phyloP scores from a whole-genome alignment of 2,113 vertebrate species.

The Mirounga angustirostris region DNA sequence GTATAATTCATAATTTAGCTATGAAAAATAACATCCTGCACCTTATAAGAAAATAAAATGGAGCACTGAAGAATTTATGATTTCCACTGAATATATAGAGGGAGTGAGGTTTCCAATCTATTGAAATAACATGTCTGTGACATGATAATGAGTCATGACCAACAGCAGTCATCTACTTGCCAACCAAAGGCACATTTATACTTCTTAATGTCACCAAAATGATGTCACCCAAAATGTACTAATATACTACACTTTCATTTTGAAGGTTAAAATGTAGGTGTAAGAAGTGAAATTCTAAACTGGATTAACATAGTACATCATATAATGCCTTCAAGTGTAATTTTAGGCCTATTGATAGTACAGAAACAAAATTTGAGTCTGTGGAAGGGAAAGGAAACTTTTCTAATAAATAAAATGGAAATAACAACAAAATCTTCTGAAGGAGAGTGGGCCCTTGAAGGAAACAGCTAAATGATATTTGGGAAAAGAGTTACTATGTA shows the following conservation, averaged over 20 bases:
- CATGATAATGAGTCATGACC: slow-evolving; percentile 54
- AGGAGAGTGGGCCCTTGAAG: not conserved
- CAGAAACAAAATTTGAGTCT: not conserved
- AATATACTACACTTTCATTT: not conserved
- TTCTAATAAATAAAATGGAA: not conserved
- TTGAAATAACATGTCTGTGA: slow-evolving; percentile 36
- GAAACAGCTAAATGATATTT: not conserved
- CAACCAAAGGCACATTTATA: slow-evolving; percentile 27
- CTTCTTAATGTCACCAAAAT: slow-evolving; percentile 62
- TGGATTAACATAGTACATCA: slow-evolving; percentile 32
- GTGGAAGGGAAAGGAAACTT: not conserved
- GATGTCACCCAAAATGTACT: slow-evolving; percentile 35
- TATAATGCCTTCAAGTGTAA: not conserved
- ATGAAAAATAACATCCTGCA: not conserved
- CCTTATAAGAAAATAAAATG: slow-evolving; percentile 26
- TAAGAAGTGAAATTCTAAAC: slow-evolving; percentile 69
- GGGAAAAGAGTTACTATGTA: not conserved
- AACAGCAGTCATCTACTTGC: slow-evolving; percentile 20
- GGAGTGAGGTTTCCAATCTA: slow-evolving; percentile 5
- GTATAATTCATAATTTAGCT: not conserved
- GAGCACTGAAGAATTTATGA: not conserved
- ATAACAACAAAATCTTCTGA: not conserved
- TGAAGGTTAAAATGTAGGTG: slow-evolving; percentile 71
- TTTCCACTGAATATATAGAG: not conserved
- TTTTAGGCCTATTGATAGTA: not conserved